These are phyloP conservation scores for Tetrax tetrax DNA, from an alignment of 2,113 vertebrate species.

Conservation along the genomic window DNA sequence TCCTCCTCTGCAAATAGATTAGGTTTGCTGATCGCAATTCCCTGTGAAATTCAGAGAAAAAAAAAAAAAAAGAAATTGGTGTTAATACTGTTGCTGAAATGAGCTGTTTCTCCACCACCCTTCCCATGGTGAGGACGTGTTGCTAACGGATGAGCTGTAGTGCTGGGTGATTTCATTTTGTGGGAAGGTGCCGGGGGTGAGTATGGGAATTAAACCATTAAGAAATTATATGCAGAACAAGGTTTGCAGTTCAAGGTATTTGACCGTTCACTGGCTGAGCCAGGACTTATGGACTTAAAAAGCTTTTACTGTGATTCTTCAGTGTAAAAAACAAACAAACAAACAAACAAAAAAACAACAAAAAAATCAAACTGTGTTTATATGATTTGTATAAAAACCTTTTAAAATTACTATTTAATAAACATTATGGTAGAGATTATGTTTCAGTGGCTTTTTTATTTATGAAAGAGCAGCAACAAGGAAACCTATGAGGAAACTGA, in stretches of 20 bases:
- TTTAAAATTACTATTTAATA: conserved; percentile 99
- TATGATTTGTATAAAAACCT: conserved; percentile 99
- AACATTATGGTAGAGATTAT: conserved; percentile 84
- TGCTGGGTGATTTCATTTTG: conserved; percentile 44
- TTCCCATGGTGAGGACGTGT: not conserved
- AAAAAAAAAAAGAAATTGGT: not conserved
- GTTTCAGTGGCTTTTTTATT: not conserved
- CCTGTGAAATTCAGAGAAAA: conserved; percentile 49
- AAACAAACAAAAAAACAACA: conserved; percentile 59
- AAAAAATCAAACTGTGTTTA: conserved; percentile 93
- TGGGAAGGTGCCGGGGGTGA: conserved; percentile 55
- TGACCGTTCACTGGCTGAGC: conserved; percentile 80
- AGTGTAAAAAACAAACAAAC: conserved; percentile 72
- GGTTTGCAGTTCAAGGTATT: conserved; percentile 74
- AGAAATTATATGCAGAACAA: conserved; percentile 56
- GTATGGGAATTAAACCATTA: conserved; percentile 57
- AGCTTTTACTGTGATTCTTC: conserved; percentile 87
- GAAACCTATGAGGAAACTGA: not conserved
- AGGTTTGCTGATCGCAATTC: conserved; percentile 40
- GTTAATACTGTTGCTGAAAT: conserved; percentile 67
- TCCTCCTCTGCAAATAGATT: conserved; percentile 59
- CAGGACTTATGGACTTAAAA: conserved; percentile 77
- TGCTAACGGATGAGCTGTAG: not conserved
- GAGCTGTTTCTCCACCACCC: conserved; percentile 41
- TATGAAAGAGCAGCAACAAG: not conserved